These are phyloP conservation scores for Malurus leucopterus DNA, from an alignment of 2,797 vertebrate genomes.

Conservation along the genomic window DNA sequence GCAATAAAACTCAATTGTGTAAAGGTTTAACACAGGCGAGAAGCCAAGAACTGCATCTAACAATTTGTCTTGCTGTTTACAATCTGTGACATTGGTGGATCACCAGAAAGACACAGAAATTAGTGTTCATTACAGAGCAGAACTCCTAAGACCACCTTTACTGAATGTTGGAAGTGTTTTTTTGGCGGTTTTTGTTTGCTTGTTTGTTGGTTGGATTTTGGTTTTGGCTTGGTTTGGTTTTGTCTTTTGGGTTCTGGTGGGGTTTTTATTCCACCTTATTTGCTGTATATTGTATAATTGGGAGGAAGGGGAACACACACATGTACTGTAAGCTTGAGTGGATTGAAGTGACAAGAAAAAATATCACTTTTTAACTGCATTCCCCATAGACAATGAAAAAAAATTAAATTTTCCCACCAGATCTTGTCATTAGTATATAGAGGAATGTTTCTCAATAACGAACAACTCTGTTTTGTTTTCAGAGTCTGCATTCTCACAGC, in stretches of 20 bases:
- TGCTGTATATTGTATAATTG: background rate
- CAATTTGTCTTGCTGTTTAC: background rate
- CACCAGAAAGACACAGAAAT: background rate
- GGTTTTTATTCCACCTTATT: background rate
- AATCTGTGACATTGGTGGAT: background rate
- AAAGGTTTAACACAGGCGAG: background rate
- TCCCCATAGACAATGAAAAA: background rate
- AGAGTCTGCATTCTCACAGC: background rate
- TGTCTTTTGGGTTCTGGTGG: background rate
- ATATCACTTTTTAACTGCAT: background rate
- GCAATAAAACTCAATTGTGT: background rate
- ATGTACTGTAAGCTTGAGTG: background rate
- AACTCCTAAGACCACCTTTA: background rate
- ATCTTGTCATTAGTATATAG: background rate
- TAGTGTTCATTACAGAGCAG: background rate
- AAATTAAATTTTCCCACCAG: background rate
- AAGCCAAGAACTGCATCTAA: background rate
- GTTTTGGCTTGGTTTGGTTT: background rate
- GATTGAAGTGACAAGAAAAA: background rate
- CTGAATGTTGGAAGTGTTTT: background rate
- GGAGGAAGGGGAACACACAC: background rate
- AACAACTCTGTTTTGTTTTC: background rate
- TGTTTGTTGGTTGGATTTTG: background rate
- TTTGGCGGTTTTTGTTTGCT: rapidly evolving
- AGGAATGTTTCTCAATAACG: background rate